Conservation (phyloP, 2,113 vertebrate genomes). For the Dicerorhinus sumatrensis region DNA sequence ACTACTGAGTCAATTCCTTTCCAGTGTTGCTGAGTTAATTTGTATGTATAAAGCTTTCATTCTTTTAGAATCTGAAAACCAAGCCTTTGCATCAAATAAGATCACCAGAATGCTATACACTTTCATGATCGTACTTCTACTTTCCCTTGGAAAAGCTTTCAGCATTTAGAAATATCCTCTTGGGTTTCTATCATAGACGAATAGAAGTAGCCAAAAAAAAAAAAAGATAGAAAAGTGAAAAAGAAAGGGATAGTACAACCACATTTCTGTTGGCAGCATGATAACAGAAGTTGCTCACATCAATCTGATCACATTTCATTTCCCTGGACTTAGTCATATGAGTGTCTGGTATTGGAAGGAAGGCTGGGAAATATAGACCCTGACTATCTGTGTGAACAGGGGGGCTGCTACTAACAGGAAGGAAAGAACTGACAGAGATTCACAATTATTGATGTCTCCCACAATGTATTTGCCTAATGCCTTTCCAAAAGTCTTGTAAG, state of each 20-base stretch:
- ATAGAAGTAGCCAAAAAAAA: neutral
- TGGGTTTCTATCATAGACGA: neutral
- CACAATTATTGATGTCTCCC: neutral
- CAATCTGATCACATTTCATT: neutral
- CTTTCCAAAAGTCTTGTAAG: neutral
- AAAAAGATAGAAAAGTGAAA: neutral
- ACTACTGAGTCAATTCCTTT: neutral
- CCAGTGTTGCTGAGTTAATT: neutral
- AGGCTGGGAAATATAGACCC: neutral
- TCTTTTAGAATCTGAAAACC: neutral
- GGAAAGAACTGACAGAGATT: neutral
- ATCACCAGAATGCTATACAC: fast-evolving
- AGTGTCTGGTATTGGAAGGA: neutral
- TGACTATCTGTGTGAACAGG: neutral
- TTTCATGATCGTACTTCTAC: neutral
- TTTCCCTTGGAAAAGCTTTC: neutral
- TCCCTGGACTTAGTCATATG: neutral
- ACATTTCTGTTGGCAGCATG: neutral
- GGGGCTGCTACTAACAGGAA: neutral
- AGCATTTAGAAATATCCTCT: neutral
- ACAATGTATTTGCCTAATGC: neutral
- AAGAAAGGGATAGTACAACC: neutral
- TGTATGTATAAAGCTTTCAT: neutral
- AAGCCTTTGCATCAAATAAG: neutral
- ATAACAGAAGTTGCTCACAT: neutral